Percentiles rank a stretch among this genome's conserved stretches.
phyloP scores from a whole-genome alignment of 1,140 invertebrate genomes.

The Lepidurus arcticus region DNA sequence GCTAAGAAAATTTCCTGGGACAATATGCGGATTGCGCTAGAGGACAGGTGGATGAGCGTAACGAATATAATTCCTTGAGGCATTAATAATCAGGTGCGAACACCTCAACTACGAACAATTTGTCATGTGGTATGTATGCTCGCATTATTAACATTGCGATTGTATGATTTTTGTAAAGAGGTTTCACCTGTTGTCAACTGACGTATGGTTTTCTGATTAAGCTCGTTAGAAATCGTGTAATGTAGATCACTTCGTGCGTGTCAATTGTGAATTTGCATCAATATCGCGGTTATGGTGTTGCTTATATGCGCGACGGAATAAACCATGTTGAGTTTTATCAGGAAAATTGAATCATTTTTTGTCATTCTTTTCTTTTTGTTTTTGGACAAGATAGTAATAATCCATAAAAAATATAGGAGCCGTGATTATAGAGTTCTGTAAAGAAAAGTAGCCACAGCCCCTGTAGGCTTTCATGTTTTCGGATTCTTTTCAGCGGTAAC shows the following conservation, averaged over 20 bases:
- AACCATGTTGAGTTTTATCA: background rate
- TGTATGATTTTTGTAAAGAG: background rate
- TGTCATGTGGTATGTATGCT: background rate
- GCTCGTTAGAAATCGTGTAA: background rate
- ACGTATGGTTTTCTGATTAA: background rate
- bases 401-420: background rate
- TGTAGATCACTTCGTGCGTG: background rate
- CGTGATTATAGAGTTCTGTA: background rate
- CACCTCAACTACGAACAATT: conserved; percentile 13
- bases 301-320: background rate
- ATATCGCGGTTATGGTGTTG: background rate
- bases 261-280: conserved; percentile 5
- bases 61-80: conserved; percentile 1
- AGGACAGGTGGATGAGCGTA: background rate
- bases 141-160: background rate
- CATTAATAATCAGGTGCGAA: conserved; percentile 20
- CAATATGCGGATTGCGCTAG: background rate
- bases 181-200: background rate
- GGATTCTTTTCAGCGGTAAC: background rate
- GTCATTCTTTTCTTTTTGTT: background rate
- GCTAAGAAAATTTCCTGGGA: background rate
- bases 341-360: background rate
- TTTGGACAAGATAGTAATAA: background rate
- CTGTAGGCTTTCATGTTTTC: background rate
- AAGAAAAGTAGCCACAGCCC: background rate